Percentiles rank a stretch among this genome's conserved stretches.
Conservation (phyloP, 1,140 invertebrate species). For the Achatina immaculata region DNA sequence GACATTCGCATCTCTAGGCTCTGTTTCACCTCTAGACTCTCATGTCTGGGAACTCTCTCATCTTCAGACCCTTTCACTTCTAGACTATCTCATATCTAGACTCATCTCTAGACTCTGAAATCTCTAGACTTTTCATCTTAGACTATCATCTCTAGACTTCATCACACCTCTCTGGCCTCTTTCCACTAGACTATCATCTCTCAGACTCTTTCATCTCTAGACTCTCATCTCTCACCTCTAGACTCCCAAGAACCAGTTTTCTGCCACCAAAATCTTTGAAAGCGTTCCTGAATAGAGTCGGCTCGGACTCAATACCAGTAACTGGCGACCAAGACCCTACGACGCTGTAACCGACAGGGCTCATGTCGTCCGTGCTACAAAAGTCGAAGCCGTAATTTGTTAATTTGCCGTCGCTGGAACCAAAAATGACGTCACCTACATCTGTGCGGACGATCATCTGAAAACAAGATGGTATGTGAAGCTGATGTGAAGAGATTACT, state of each 20-base stretch:
- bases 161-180: no score
- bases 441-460: neutral
- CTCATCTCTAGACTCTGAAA: no score
- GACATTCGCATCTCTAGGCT: no score
- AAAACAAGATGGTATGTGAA: no score
- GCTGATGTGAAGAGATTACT: neutral
- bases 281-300: slow-evolving; percentile 33
- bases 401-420: neutral
- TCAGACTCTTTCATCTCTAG: no score
- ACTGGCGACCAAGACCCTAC: slow-evolving; percentile 6
- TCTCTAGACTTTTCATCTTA: no score
- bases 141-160: no score
- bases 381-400: slow-evolving; percentile 17
- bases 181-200: no score
- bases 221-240: slow-evolving; percentile 18
- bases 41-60: no score
- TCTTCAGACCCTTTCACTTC: no score
- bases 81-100: no score
- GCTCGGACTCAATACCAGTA: neutral
- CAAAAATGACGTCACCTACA: neutral
- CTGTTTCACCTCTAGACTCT: no score
- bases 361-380: slow-evolving; percentile 11
- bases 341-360: neutral
- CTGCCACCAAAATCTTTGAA: slow-evolving; percentile 42
- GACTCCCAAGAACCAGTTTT: slow-evolving; percentile 29